A percentile compares a stretch with the other conserved stretches of the same genome.
Evolutionary conservation across 2,888 invertebrate genomes (phyloP).

Genomic region (Stenotaenia linearis): DNA sequence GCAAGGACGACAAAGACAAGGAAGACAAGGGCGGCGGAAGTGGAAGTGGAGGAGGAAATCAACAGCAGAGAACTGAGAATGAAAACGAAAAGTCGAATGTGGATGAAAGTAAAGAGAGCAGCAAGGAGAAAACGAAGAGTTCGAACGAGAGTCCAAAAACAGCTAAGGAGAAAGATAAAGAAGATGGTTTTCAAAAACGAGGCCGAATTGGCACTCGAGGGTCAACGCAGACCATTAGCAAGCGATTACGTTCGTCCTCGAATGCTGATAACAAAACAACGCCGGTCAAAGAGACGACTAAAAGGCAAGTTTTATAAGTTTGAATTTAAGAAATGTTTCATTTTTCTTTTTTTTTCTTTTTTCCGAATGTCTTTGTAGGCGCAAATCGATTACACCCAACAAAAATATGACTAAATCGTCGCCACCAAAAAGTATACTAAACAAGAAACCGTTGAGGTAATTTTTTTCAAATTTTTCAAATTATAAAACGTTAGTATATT

Average conservation of each 20-base stretch:
- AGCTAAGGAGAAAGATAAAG: neutral
- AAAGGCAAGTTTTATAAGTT: neutral
- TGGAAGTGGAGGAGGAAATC: neutral
- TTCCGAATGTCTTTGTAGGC: neutral
- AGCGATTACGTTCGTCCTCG: neutral
- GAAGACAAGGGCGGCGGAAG: constrained; percentile 10
- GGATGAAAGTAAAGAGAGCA: neutral
- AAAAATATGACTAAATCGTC: neutral
- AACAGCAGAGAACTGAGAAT: neutral
- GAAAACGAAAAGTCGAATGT: neutral
- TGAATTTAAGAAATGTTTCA: neutral
- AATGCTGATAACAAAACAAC: neutral
- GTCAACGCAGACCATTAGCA: neutral
- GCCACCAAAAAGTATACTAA: neutral
- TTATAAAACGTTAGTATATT: neutral
- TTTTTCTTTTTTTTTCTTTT: neutral
- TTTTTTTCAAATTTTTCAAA: neutral
- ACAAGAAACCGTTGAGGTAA: neutral
- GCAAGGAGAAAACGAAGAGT: neutral
- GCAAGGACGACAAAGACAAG: constrained; percentile 2
- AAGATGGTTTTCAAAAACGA: neutral
- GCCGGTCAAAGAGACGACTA: neutral
- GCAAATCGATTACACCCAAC: neutral
- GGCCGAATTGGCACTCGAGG: neutral
- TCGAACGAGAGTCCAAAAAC: neutral